phyloP scores from a whole-genome alignment of 1,140 invertebrate species.

The Chironomus tepperi region DNA sequence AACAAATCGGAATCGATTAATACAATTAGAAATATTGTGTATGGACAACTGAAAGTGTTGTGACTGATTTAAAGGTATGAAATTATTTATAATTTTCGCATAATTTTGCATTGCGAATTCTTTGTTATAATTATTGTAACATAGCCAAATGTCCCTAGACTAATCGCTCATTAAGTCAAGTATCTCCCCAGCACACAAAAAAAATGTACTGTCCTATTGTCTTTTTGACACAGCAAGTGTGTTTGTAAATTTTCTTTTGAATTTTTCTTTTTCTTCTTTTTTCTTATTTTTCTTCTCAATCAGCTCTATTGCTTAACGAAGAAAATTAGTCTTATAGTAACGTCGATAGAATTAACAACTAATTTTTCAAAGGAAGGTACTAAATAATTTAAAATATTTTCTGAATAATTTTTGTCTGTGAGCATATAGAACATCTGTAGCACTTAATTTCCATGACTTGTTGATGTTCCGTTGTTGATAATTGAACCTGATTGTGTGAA shows the following conservation, averaged over 20 bases:
- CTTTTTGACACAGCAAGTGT: background rate
- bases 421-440: background rate
- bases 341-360: conserved; percentile 17
- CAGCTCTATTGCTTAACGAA: conserved; percentile 4
- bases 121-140: background rate
- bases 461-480: too few species aligned
- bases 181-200: background rate
- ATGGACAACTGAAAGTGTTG: too few species aligned
- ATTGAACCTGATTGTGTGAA: too few species aligned
- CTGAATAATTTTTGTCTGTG: background rate
- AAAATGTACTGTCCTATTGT: background rate
- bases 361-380: background rate
- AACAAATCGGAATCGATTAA: too few species aligned
- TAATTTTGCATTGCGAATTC: background rate
- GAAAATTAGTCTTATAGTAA: conserved; percentile 17
- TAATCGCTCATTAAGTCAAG: conserved; percentile 18
- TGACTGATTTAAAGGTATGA: background rate
- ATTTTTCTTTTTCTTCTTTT: background rate
- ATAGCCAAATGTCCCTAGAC: background rate
- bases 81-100: background rate
- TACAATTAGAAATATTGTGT: too few species aligned
- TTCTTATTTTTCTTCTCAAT: background rate
- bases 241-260: background rate
- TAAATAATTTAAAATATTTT: background rate
- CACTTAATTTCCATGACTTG: too few species aligned